Base-by-base conservation (phyloP, 2,797 vertebrate species). In the Falco columbarius region DNA sequence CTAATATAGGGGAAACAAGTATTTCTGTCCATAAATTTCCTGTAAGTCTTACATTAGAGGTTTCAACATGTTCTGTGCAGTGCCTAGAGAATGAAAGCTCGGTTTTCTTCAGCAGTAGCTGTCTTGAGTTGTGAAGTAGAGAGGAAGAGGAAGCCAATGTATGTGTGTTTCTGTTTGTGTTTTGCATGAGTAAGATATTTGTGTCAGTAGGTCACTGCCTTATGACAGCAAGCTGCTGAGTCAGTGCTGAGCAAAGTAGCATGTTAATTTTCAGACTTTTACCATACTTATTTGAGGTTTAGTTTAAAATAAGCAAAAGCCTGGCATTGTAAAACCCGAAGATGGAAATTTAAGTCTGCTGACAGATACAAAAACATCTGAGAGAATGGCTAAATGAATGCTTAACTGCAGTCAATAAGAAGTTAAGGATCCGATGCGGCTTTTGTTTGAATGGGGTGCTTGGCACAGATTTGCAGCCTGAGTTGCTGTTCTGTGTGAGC, bases 121-220 rank as follows among this genome's bases (percentile, higher is more conserved):
- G 59, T 4, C 27, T 65, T 1, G 27, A 40, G 46, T 26, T 44
- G 49, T 6, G 63, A 62, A 44, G 88, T 3, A 27, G 62, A 73
- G 81, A 40, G 72, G 68, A 86, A 55, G 77, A 61, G 65, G 74
- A 83, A 77, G 49, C 55, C 32, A 2, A 3, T 0, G 40, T 59
- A 22, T 6, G 9, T 17, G 62, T 71, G 88, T 67, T 86, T 79
- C 59, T 77, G 86, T 94, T 95, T 91, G 87, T 32, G 12, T 81
- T 91, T 65, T 65, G 81, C 44, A 17, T 51, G 92, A 92, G 88
- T 61, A 42, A 92, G 81, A 36, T 42, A 94, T 91, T 22, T 9
- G 74, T 96, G 94, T 97, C 95, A 96, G 61, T 96, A 94, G 94
- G 96, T 92, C 95, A 94, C 30, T 38, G 93, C 84, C 90, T 86